Evolutionary conservation across 2,113 vertebrate genomes (phyloP), one percentile per base, ranked within the genome.

Genomic region (Lucifuga dentata): DNA sequence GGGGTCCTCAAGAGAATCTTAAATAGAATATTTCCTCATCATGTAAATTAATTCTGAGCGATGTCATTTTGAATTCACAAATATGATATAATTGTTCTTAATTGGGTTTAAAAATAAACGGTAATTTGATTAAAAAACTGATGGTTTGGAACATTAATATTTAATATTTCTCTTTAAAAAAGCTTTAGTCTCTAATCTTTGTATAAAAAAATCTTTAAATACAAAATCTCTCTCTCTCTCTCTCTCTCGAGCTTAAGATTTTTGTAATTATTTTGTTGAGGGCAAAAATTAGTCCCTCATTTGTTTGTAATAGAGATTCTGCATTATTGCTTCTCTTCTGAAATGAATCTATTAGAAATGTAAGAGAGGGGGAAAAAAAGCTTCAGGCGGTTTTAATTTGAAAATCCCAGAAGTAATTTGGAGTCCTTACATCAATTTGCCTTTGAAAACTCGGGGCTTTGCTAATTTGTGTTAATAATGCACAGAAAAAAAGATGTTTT

Each of bases 321-420:
- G 55, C 49, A 65, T 80, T 80, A 81, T 80, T 58, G 41, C 5
- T 21, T 53, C 41, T 58, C 44, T 21, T 64, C 56, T 84, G 61
- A 81, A 83, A 76, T 86, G 67, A 84, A 78, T 83, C 78, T 73
- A 80, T 89, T 75, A 83, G 69, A 73, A 72, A 69, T 62, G 69
- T 52, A 46, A 59, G 69, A 59, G 67, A 75, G 73, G 2, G 8
- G 2, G 8, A 73, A 67, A 78, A 81, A 62, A 57, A 73, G 77
- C 67, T 60, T 78, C 70, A 58, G 56, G 73, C 69, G 52, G 19
- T 6, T 0, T 76, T 76, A 45, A 83, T 87, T 86, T 76, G n/a
- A 52, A 63, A 80, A 67, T 67, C 81, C 78, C 80, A 0, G 21
- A 69, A 67, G 73, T 83, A 68, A 81, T 85, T 81, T 79, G 8